Conservation (phyloP, 2,113 vertebrate genomes). For the Bagarius yarrelli region DNA sequence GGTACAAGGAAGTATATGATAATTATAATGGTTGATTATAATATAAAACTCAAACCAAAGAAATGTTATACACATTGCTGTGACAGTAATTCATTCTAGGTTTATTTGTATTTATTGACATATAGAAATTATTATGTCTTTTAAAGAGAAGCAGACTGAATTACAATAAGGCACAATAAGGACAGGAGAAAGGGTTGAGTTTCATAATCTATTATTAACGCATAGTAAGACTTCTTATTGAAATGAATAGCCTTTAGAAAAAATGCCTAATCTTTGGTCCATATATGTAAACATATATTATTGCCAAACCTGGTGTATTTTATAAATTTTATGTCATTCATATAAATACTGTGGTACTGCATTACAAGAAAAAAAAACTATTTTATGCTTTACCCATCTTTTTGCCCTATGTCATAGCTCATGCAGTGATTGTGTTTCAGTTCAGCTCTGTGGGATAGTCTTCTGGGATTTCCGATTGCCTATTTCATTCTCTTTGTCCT, state of each 20-base stretch:
- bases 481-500: neutral
- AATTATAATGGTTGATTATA: no score
- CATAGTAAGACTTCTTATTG: neutral
- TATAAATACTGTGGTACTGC: neutral
- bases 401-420: neutral
- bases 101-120: neutral
- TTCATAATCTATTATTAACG: conserved; percentile 4
- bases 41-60: neutral
- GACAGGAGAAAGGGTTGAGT: neutral
- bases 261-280: neutral
- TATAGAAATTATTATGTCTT: neutral
- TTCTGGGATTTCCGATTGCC: neutral
- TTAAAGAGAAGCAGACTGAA: neutral
- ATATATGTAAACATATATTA: neutral
- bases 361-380: conserved; percentile 5
- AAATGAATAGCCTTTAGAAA: neutral
- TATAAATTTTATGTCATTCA: neutral
- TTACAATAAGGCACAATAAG: neutral
- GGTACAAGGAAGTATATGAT: no score
- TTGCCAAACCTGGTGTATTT: neutral
- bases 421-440: neutral
- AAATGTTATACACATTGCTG: neutral
- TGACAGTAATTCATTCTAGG: no score
- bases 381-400: neutral
- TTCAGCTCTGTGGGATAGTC: neutral